Conservation (phyloP, 2,797 vertebrate species). For the Valencia hispanica region DNA sequence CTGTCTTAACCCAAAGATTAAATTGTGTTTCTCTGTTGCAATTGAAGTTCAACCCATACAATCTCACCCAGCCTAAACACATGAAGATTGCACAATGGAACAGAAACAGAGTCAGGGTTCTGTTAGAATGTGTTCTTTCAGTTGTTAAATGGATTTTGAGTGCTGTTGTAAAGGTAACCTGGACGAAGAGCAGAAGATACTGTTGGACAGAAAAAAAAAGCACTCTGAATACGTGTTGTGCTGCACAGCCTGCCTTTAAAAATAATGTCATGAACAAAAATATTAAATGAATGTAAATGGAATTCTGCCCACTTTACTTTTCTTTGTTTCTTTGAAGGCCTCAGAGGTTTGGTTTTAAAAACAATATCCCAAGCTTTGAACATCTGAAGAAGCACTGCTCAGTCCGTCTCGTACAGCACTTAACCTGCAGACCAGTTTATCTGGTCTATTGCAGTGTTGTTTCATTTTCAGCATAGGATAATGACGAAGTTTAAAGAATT, state of each 20-base stretch:
- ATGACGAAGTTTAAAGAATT: not conserved
- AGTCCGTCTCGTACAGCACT: not conserved
- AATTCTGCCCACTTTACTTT: not conserved
- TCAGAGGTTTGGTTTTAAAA: not conserved
- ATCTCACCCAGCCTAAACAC: slow-evolving; percentile 43
- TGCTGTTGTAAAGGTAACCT: slow-evolving; percentile 41
- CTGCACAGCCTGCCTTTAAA: slow-evolving; percentile 77
- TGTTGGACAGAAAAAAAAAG: slow-evolving; percentile 55
- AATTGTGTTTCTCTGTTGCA: slow-evolving; percentile 52
- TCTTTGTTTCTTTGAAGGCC: not conserved
- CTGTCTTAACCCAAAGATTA: slow-evolving; percentile 64
- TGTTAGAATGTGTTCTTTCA: slow-evolving; percentile 60
- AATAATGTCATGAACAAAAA: slow-evolving; percentile 58
- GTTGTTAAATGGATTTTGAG: slow-evolving; percentile 61
- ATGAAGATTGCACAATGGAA: slow-evolving; percentile 66
- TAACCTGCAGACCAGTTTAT: not conserved
- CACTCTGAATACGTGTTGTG: slow-evolving; percentile 72
- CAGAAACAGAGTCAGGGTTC: slow-evolving; percentile 52
- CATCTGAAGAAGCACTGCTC: not conserved
- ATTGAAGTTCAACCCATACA: slow-evolving; percentile 36
- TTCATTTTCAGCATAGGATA: too few species aligned
- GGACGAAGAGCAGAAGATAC: slow-evolving; percentile 44
- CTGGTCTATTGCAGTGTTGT: not conserved
- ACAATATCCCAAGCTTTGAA: not conserved
- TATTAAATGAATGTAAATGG: slow-evolving; percentile 80